Conservation (phyloP, 53 echinoderm and acorn worm species). For the Echinarachnius parma region DNA sequence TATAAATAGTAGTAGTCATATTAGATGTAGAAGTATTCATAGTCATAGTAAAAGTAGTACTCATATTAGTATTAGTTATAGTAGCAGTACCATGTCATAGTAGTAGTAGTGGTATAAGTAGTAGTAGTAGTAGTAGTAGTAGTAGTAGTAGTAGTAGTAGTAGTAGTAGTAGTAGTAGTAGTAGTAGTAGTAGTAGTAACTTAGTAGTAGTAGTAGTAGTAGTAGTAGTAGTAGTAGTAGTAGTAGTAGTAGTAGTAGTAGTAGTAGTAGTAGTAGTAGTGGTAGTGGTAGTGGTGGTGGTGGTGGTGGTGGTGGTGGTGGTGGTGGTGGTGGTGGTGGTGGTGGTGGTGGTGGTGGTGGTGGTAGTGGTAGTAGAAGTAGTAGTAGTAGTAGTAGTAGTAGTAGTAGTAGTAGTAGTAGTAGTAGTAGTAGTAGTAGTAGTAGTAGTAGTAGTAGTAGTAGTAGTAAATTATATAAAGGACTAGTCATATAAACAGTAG, state of each 20-base stretch:
- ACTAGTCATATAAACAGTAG: neutral
- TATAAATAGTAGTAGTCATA: conserved; percentile 2
- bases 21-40: neutral
- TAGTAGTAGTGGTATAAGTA: neutral
- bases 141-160: conserved; percentile 20
- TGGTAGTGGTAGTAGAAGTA: neutral
- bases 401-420: neutral
- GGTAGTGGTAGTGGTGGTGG: neutral
- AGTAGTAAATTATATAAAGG: neutral
- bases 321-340: neutral
- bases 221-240: conserved; percentile 25
- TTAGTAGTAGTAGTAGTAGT: conserved; percentile 26
- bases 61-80: conserved; percentile 13
- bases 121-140: neutral
- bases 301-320: neutral
- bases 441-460: neutral
- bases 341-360: neutral
- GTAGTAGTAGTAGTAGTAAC: conserved; percentile 22
- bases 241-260: conserved; percentile 14
- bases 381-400: conserved; percentile 23
- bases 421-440: neutral
- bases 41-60: conserved; percentile 13
- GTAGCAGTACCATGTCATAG: conserved; percentile 7
- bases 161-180: conserved; percentile 25
- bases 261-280: neutral